Evolutionary conservation across 2,888 invertebrate genomes (phyloP), one percentile per base, ranked within the genome.

Genomic region (Linnaemya vulpina): DNA sequence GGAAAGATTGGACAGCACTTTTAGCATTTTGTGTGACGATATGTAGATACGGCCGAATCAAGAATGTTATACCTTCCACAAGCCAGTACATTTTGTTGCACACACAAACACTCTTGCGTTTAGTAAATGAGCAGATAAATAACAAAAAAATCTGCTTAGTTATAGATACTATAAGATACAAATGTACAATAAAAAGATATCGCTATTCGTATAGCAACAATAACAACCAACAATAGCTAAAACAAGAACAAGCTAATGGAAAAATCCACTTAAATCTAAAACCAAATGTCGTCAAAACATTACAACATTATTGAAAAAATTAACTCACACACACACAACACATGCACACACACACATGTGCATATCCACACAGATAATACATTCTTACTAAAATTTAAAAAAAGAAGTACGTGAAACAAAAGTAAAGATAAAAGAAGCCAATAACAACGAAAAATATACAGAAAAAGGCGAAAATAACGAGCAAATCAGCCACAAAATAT

Each of bases 241-340:
- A 78, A 71, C 62, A 78, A 78, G 40, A 78, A 51, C 78, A 71
- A 60, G 43, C 73, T 68, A 83, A 77, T 73, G 77, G 77, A 78
- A 77, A 83, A 83, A 83, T 83, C 77, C 83, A 83, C 73, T 83
- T 77, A 83, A 78, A 83, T 74, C 77, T 62, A 74, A 73, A 83
- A 83, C 76, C 82, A 67, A 74, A 78, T 83, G 78, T 83, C 78
- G 78, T 70, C 83, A 73, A 78, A 78, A 78, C 68, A 70, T 73
- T 68, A 78, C 77, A 78, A 63, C 43, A 67, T 81, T 74, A 68
- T 62, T 82, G 76, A 58, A 62, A 51, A 73, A 58, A 40, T 25
- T 25, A 17, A 20, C 38, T 40, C 8, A 65, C 15, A 40, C 1
- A 25, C 17, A 60, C 25, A 70, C 51, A 60, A 60, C 25, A 70